These are phyloP conservation scores for Neodiprion lecontei DNA, from an alignment of 1,140 invertebrate genomes.

Conservation along the genomic window DNA sequence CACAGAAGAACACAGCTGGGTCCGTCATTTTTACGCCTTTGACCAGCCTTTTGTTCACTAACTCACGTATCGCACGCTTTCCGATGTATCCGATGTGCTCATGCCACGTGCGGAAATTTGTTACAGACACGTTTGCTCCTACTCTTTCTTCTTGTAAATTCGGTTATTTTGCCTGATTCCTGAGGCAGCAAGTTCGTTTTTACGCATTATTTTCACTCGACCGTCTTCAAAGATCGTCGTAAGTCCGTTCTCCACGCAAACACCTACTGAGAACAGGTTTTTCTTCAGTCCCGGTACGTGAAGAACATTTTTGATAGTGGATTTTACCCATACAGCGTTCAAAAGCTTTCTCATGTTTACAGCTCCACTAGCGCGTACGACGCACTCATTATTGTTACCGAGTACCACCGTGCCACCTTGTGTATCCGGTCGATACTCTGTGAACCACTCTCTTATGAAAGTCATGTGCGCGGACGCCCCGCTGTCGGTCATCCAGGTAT, in stretches of 20 bases:
- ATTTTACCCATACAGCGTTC: conserved; percentile 12
- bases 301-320: conserved; percentile 18
- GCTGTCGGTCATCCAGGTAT: conserved; percentile 21
- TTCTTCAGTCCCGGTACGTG: conserved; percentile 20
- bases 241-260: conserved; percentile 24
- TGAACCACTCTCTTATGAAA: background rate
- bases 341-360: conserved; percentile 10
- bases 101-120: conserved; percentile 27
- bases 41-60: conserved; percentile 22
- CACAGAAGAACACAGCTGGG: conserved; percentile 23
- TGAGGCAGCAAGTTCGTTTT: conserved; percentile 27
- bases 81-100: conserved; percentile 25
- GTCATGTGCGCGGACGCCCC: background rate
- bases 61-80: conserved; percentile 18
- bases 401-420: conserved; percentile 10
- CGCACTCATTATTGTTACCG: conserved; percentile 1
- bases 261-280: conserved; percentile 32
- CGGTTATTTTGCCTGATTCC: conserved; percentile 13
- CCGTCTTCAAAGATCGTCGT: conserved; percentile 23
- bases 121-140: conserved; percentile 10
- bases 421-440: background rate
- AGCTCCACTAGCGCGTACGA: conserved; percentile 13
- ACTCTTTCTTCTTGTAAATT: background rate
- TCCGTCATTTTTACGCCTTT: conserved; percentile 13
- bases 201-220: conserved; percentile 21